Evolutionary conservation across 2,113 vertebrate genomes (phyloP).

Genomic region (Pholis gunnellus): DNA sequence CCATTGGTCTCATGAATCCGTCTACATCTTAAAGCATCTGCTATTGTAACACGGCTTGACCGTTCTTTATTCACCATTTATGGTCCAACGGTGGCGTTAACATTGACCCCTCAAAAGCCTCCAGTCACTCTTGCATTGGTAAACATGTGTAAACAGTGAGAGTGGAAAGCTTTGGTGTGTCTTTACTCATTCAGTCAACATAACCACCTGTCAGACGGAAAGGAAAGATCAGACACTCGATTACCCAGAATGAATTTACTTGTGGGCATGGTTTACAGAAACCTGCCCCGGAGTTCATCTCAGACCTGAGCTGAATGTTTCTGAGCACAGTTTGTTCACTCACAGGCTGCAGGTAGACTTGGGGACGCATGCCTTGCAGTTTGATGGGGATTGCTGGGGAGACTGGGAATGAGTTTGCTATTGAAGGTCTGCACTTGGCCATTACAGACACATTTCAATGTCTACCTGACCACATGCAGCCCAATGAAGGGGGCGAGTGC

Average conservation of each 20-base stretch:
- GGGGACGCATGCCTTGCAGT: slow-evolving; percentile 23
- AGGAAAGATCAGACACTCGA: slow-evolving; percentile 30
- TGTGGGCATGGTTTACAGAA: slow-evolving; percentile 37
- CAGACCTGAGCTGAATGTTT: slow-evolving; percentile 42
- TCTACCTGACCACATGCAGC: slow-evolving; percentile 12
- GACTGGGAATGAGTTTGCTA: slow-evolving; percentile 45
- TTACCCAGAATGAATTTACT: slow-evolving; percentile 41
- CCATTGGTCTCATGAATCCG: neutral
- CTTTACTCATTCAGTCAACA: slow-evolving; percentile 25
- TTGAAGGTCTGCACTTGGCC: slow-evolving; percentile 34
- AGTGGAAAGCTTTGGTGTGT: slow-evolving; percentile 1
- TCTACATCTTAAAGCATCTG: slow-evolving; percentile 40
- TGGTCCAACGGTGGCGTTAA: neutral
- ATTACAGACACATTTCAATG: slow-evolving; percentile 44
- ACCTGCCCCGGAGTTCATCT: slow-evolving; percentile 36
- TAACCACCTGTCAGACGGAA: slow-evolving; percentile 18
- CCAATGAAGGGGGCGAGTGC: slow-evolving; percentile 4
- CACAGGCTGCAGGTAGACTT: slow-evolving; percentile 16
- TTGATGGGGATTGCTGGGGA: slow-evolving; percentile 30
- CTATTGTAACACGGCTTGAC: slow-evolving; percentile 10
- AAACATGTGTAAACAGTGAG: slow-evolving; percentile 9
- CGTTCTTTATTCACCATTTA: neutral
- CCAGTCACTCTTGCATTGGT: neutral
- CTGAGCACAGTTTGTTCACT: neutral
- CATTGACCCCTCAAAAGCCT: neutral